Percentiles rank a stretch among this genome's conserved stretches.
Evolutionary conservation across 2,113 vertebrate genomes (phyloP).

Genomic region (Eonycteris spelaea): DNA sequence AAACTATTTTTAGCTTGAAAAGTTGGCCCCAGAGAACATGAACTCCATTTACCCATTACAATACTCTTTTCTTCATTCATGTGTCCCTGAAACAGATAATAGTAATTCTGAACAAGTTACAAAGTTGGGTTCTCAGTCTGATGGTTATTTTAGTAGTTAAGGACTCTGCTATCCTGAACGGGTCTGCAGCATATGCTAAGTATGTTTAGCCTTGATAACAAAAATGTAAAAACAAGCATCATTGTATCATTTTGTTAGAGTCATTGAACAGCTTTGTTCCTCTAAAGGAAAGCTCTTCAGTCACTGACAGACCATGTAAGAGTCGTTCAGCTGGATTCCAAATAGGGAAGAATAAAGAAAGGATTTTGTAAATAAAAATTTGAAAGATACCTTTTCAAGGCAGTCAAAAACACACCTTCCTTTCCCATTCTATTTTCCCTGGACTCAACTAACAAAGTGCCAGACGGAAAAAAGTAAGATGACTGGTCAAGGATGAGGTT

Average conservation of each 20-base stretch:
- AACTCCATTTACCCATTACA: background rate
- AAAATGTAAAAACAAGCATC: background rate
- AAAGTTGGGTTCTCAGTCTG: background rate
- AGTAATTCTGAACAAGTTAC: background rate
- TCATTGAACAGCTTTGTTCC: background rate
- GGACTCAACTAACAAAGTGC: background rate
- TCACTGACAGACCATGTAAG: background rate
- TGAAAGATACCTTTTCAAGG: background rate
- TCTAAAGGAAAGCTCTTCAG: background rate
- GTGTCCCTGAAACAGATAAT: background rate
- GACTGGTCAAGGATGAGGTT: background rate
- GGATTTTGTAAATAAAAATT: background rate
- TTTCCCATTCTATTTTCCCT: background rate
- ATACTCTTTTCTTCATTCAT: background rate
- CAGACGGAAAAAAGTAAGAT: background rate
- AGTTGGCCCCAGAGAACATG: background rate
- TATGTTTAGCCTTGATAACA: background rate
- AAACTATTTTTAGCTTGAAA: background rate
- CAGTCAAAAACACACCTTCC: background rate
- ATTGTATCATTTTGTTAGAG: background rate
- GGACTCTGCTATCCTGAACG: background rate
- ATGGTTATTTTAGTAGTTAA: background rate
- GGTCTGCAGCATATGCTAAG: background rate
- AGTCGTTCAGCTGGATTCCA: background rate
- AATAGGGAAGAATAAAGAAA: conserved; percentile 4